Base-by-base conservation (phyloP, 2,888 invertebrate species). In the Noctua janthe region DNA sequence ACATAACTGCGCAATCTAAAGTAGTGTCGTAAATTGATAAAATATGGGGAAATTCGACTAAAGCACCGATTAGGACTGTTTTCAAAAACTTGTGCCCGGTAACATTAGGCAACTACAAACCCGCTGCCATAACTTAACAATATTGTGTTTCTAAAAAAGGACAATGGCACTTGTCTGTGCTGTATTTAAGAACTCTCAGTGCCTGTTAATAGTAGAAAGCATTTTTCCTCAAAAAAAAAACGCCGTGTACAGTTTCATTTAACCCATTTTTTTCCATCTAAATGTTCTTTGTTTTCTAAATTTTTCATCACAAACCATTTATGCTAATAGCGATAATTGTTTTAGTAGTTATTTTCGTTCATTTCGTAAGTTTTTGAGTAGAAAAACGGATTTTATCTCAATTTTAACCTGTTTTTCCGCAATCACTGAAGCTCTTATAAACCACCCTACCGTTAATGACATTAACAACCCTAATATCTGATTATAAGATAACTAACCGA, bases 201-300 rank as follows among this genome's bases (percentile, higher is more conserved):
- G 76, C 73, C 13, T 81, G 80, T 83, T 81, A 81, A 83, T 88
- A 82, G 87, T 82, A 83, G 81, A 81, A 84, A 88, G 73, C 81
- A 85, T 88, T 88, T 87, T 83, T 82, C 87, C 83, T 83, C 70
- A 85, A 87, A 83, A 72, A 74, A 69, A 83, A 1, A 87, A 78
- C 75, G 87, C 78, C 11, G 80, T 75, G 71, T 85, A 87, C 77
- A 75, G 75, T 88, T 80, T 76, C 56, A 83, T 88, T 88, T 72
- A 83, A 88, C 85, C 78, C 76, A 83, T 85, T 78, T 85, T 84
- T 77, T 83, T 80, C 59, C 76, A 82, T 85, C 80, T 78, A 66
- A 87, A 85, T 78, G 74, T 74, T 83, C 70, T 74, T 87, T 80
- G 85, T 88, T 80, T 72, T 23, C 39, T n/a, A 76, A 49, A 54